Evolutionary conservation across 2,888 invertebrate genomes (phyloP).

Genomic region (Parthenolecanium corni): DNA sequence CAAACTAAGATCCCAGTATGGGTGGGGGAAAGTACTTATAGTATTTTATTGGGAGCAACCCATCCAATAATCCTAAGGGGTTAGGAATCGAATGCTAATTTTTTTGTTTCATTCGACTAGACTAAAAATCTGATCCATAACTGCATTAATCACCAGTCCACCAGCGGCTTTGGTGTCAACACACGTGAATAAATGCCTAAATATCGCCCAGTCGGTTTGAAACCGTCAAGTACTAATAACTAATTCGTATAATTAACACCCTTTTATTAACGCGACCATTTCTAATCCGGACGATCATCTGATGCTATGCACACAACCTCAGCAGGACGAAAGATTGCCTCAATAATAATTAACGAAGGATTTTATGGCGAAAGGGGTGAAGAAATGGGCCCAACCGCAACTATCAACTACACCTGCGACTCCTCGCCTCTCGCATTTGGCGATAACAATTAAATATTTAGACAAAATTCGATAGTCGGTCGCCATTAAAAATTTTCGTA

Average conservation of each 20-base stretch:
- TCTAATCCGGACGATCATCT: neutral
- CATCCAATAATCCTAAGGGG: too few relatives aligned
- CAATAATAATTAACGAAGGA: constrained; percentile 16
- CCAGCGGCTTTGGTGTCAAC: too few relatives aligned
- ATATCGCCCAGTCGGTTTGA: constrained; percentile 3
- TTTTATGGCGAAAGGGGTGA: constrained; percentile 2
- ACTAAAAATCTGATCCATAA: too few relatives aligned
- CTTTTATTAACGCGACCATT: neutral
- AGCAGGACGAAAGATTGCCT: constrained; percentile 1
- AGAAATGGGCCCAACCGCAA: constrained; percentile 5
- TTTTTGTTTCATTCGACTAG: too few relatives aligned
- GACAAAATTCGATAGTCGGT: too few relatives aligned
- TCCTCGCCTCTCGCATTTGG: neutral
- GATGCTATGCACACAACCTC: neutral
- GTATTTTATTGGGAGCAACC: too few relatives aligned
- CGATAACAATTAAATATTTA: too few relatives aligned
- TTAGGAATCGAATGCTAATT: too few relatives aligned
- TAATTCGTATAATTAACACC: constrained; percentile 23
- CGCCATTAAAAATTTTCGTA: too few relatives aligned
- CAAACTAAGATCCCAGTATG: too few relatives aligned
- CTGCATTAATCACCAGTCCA: neutral
- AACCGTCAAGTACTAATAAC: constrained; percentile 24
- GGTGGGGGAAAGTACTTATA: too few relatives aligned
- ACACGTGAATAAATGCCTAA: too few relatives aligned
- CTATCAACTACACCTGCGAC: constrained; percentile 18